Evolutionary conservation across 2,113 vertebrate genomes (phyloP).

Genomic region (Ageneiosus marmoratus): DNA sequence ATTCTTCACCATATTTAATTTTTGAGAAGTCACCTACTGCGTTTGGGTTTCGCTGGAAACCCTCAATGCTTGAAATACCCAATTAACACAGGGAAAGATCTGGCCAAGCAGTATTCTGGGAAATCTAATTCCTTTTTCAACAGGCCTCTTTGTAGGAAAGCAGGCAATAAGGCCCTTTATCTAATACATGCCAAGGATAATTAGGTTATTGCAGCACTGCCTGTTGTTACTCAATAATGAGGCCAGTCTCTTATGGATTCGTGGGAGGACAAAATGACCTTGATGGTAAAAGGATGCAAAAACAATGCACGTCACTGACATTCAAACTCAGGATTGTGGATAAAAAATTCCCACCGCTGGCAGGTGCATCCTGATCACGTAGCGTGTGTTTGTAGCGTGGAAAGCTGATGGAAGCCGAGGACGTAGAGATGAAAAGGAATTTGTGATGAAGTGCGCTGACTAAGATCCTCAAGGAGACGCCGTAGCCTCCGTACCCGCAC

Average conservation of each 20-base stretch:
- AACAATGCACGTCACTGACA: conserved; percentile 46
- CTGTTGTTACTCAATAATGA: conserved; percentile 65
- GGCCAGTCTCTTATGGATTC: conserved; percentile 59
- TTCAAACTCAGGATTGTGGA: conserved; percentile 44
- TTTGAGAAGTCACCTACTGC: conserved; percentile 38
- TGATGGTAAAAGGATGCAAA: conserved; percentile 50
- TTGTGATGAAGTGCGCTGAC: conserved; percentile 51
- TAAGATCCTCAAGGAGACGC: conserved; percentile 55
- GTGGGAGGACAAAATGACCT: conserved; percentile 57
- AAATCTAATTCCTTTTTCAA: conserved; percentile 64
- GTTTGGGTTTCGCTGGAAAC: conserved; percentile 45
- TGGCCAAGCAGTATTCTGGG: conserved; percentile 57
- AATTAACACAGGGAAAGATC: conserved; percentile 58
- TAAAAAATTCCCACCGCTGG: conserved; percentile 33
- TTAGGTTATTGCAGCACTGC: conserved; percentile 61
- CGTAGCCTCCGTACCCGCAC: conserved; percentile 23
- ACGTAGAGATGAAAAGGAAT: conserved; percentile 52
- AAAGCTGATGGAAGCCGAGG: conserved; percentile 45
- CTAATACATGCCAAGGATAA: conserved; percentile 63
- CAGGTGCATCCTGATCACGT: conserved; percentile 51
- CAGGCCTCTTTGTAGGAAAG: conserved; percentile 56
- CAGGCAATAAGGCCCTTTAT: conserved; percentile 59
- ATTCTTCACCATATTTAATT: conserved; percentile 52
- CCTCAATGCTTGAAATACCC: conserved; percentile 56
- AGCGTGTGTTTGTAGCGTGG: conserved; percentile 23